A percentile compares a stretch with the other conserved stretches of the same genome.
Evolutionary conservation across 2,113 vertebrate genomes (phyloP).

Genomic region (Otus sunia): DNA sequence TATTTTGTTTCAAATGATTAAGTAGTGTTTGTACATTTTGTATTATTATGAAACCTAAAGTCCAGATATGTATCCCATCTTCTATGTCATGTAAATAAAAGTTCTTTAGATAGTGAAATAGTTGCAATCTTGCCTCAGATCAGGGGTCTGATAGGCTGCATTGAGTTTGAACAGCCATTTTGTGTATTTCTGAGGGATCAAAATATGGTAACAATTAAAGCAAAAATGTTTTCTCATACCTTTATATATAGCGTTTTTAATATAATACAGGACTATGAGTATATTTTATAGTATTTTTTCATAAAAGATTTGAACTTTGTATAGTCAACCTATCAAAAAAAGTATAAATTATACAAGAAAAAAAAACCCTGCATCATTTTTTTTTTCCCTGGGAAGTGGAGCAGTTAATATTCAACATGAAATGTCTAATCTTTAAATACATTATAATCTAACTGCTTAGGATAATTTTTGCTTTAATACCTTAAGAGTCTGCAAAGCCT

Average conservation of each 20-base stretch:
- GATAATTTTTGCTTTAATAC: conserved; percentile 99
- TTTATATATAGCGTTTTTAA: conserved; percentile 25
- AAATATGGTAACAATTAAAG: conserved; percentile 31
- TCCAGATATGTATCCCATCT: neutral
- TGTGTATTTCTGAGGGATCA: conserved; percentile 12
- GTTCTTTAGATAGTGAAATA: neutral
- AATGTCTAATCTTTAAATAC: conserved; percentile 98
- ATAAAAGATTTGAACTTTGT: conserved; percentile 57
- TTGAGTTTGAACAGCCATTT: conserved; percentile 18
- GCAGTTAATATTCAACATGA: conserved; percentile 93
- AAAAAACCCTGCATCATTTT: conserved; percentile 51
- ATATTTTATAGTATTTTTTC: conserved; percentile 43
- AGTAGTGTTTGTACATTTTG: neutral
- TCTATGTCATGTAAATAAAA: neutral
- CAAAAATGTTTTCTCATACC: conserved; percentile 22
- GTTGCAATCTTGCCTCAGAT: neutral
- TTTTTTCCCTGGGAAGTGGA: conserved; percentile 85
- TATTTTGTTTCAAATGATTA: neutral
- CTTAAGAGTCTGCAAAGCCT: conserved; percentile 99
- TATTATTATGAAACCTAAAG: neutral
- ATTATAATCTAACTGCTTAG: conserved; percentile 94
- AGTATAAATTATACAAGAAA: conserved; percentile 68
- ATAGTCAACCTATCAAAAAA: conserved; percentile 65
- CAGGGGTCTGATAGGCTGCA: neutral
- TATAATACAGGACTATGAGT: neutral